Evolutionary conservation across 2,797 vertebrate genomes (phyloP), one percentile per base, ranked within the genome.

Genomic region (Vipera ursinii): DNA sequence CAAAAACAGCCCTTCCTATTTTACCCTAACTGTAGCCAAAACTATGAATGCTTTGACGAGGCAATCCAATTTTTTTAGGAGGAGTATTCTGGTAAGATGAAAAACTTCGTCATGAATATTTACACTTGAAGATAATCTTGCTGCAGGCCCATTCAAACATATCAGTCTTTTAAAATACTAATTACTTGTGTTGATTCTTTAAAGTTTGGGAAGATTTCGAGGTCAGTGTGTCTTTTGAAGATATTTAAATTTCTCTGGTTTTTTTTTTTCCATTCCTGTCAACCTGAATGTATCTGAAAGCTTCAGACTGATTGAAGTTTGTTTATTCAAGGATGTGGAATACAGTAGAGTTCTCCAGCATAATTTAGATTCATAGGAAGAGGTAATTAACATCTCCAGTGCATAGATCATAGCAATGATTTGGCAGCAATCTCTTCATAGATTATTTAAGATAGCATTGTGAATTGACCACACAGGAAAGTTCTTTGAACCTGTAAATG

Each of bases 261-360:
- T 57, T 91, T 82, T 82, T 2, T 17, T 87, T 56, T 89, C 91
- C 89, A 56, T 90, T 61, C 5, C 44, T 93, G 12, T 5, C 6
- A 93, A 82, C 20, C 55, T 85, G 95, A 96, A 96, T 95, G 88
- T 8, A 90, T 90, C 53, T 89, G 44, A 92, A 95, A 92, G 0
- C 48, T 17, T 95, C 65, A 87, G 2, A 94, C n/a, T 73, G 91
- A 94, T 94, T 94, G 59, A 96, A 96, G 92, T 93, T 93, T 94
- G 85, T 91, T 96, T 95, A 94, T 91, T 94, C 44, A 93, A 92
- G 88, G 95, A 94, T 85, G 63, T 92, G 94, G 94, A 92, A 95
- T 86, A 91, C 55, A 90, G 60, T 53, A 89, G 82, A 53, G 28
- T 73, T 88, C 90, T 86, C 87, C 28, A 48, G 90, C 87, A 87